Conservation (phyloP, 2,888 invertebrate genomes). For the Spatulosminthurus flaviceps region DNA sequence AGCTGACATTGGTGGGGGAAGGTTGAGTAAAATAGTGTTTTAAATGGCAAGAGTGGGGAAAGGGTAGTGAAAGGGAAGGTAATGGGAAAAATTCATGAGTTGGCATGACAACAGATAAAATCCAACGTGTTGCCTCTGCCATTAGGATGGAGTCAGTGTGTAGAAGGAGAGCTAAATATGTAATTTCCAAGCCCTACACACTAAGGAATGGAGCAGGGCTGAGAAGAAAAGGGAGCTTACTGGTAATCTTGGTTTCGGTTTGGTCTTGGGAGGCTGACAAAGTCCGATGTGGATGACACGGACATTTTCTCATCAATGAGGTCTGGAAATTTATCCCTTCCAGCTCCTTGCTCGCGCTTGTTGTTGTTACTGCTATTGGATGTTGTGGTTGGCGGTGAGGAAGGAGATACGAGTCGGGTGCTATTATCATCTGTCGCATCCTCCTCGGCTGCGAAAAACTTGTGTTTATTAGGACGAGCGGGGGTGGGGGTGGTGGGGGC, state of each 20-base stretch:
- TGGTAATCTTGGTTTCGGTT: constrained; percentile 48
- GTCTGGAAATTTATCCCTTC: constrained; percentile 55
- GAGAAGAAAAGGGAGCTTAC: constrained; percentile 29
- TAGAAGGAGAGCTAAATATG: no score
- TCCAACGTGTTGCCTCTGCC: no score
- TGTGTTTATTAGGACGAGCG: not conserved
- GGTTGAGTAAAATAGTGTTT: no score
- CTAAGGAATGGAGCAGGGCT: not conserved
- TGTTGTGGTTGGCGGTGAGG: constrained; percentile 13
- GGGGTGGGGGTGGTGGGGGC: not conserved
- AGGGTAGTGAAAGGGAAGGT: no score
- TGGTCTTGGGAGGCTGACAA: constrained; percentile 57
- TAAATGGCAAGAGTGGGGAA: no score
- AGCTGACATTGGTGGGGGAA: no score
- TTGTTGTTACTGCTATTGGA: not conserved
- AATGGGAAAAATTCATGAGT: no score
- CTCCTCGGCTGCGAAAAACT: not conserved
- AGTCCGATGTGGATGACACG: constrained; percentile 49
- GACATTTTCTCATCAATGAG: constrained; percentile 60
- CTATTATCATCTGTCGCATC: not conserved
- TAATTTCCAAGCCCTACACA: not conserved
- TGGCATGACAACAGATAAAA: no score
- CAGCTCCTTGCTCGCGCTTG: constrained; percentile 21
- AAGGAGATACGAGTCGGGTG: constrained; percentile 4
- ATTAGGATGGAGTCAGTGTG: no score